Percentiles rank a stretch among this genome's conserved stretches.
Conservation (phyloP, 2,113 vertebrate genomes). For the Climacteris rufus region DNA sequence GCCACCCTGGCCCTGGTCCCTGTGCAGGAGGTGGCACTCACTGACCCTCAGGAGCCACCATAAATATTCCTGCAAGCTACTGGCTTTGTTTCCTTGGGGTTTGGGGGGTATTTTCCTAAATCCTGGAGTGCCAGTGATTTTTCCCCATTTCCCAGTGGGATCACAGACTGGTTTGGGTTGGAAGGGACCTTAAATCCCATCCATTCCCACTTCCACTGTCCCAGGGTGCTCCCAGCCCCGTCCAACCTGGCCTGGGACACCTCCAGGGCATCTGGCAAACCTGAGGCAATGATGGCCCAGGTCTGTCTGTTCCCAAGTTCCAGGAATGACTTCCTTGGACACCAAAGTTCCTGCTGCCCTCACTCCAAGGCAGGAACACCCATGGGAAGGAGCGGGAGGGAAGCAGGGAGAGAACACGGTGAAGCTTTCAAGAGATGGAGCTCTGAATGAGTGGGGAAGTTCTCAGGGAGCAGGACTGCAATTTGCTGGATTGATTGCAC, state of each 20-base stretch:
- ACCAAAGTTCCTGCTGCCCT: neutral
- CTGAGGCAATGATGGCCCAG: neutral
- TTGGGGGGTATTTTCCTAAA: neutral
- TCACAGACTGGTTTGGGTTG: neutral
- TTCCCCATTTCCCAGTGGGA: neutral
- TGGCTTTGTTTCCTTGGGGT: rapidly evolving
- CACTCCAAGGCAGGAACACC: neutral
- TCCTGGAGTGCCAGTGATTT: neutral
- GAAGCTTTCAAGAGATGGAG: neutral
- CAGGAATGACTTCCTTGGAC: neutral
- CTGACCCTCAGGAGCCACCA: too few relatives aligned
- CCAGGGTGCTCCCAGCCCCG: neutral
- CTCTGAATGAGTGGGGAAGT: neutral
- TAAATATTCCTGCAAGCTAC: neutral
- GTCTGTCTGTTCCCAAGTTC: neutral
- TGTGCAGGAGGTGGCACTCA: rapidly evolving
- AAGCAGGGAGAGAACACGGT: neutral
- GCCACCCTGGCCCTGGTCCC: neutral
- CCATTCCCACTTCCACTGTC: neutral
- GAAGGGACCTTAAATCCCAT: rapidly evolving
- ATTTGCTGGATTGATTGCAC: neutral
- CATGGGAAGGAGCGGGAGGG: too few relatives aligned
- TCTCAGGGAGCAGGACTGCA: neutral
- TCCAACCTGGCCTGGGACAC: neutral
- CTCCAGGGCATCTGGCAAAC: neutral